These are phyloP conservation scores for Fragum sueziense DNA, from an alignment of 2,888 invertebrate species.

Conservation along the genomic window DNA sequence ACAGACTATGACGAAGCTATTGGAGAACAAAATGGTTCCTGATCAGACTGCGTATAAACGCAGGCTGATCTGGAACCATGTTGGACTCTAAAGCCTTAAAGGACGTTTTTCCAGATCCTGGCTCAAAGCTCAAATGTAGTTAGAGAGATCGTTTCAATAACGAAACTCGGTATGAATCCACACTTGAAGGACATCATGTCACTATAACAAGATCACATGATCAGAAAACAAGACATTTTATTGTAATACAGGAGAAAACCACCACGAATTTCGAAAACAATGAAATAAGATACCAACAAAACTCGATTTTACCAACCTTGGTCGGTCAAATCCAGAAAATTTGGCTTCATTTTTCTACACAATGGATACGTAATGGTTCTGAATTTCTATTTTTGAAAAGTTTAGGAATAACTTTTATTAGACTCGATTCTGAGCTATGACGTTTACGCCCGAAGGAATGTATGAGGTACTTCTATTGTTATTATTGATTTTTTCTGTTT, in stretches of 20 bases:
- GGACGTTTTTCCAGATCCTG: too few species aligned
- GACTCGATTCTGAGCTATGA: background rate
- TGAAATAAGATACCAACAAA: background rate
- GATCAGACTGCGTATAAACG: too few species aligned
- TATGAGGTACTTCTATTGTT: too few species aligned
- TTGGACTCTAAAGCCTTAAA: too few species aligned
- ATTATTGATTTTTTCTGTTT: too few species aligned
- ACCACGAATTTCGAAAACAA: slow-evolving; percentile 2
- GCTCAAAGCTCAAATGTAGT: too few species aligned
- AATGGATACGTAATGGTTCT: background rate
- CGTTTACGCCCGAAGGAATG: background rate
- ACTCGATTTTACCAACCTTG: background rate
- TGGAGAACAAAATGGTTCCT: too few species aligned
- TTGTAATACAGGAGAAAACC: background rate
- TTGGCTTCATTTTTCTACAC: background rate
- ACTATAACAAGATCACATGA: background rate
- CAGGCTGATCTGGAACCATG: too few species aligned
- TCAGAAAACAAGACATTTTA: background rate
- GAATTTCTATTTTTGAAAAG: background rate
- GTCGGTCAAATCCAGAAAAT: background rate
- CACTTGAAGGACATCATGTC: background rate
- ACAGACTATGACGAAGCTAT: too few species aligned
- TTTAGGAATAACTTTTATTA: background rate
- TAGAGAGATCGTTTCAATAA: too few species aligned
- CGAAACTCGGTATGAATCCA: too few species aligned